A percentile compares a stretch with the other conserved stretches of the same genome.
phyloP scores from a whole-genome alignment of 2,888 invertebrate genomes.

The Megamerina dolium region DNA sequence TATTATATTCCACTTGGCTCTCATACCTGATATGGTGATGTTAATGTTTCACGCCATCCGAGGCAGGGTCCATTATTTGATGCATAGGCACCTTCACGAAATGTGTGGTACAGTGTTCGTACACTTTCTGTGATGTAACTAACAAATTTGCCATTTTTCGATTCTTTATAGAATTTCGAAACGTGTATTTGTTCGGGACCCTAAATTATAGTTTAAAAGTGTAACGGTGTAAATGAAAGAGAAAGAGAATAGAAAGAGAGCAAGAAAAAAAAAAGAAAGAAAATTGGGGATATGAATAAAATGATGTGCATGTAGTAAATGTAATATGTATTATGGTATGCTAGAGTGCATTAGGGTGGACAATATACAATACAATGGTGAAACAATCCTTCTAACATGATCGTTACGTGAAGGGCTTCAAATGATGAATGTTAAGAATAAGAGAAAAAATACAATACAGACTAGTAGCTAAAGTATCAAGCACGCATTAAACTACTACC shows the following conservation, averaged over 20 bases:
- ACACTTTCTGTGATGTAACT: conserved; percentile 82
- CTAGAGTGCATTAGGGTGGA: too few relatives aligned
- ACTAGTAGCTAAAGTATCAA: too few relatives aligned
- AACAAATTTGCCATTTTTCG: conserved; percentile 79
- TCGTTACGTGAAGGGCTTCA: too few relatives aligned
- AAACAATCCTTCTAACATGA: too few relatives aligned
- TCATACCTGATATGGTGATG: conserved; percentile 68
- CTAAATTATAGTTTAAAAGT: too few relatives aligned
- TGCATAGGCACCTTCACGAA: conserved; percentile 85
- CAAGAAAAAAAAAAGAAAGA: conserved; percentile 18
- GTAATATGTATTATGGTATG: too few relatives aligned
- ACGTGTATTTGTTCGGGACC: conserved; percentile 83
- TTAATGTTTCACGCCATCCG: conserved; percentile 82
- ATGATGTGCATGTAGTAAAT: conserved; percentile 8
- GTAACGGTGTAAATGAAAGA: conserved; percentile 29
- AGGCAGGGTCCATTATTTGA: conserved; percentile 90
- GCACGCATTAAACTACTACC: too few relatives aligned
- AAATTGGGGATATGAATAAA: conserved; percentile 16
- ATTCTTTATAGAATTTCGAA: conserved; percentile 84
- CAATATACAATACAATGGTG: too few relatives aligned
- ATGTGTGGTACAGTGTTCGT: conserved; percentile 81
- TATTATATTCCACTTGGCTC: too few relatives aligned
- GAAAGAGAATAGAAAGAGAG: conserved; percentile 14
- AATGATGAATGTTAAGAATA: too few relatives aligned
- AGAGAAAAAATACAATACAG: too few relatives aligned